These are phyloP conservation scores for Craterocephalus amniculus DNA, from an alignment of 2,797 vertebrate species.

Conservation along the genomic window DNA sequence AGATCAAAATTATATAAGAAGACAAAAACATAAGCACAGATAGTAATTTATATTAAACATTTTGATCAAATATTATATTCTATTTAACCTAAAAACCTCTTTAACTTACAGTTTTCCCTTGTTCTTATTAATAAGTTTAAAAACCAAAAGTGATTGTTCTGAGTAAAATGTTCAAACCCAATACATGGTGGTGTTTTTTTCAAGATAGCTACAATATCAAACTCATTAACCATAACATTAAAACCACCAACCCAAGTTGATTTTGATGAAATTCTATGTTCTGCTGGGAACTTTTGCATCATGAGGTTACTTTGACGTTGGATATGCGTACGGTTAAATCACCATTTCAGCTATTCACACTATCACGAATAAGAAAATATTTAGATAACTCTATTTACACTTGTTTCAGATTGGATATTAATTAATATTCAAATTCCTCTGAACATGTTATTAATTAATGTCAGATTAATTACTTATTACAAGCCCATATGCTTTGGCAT, in stretches of 20 bases:
- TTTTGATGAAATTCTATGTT: background rate
- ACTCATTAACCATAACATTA: background rate
- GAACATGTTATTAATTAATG: background rate
- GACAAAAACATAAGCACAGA: background rate
- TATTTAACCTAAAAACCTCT: background rate
- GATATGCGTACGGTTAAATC: background rate
- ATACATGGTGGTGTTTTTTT: background rate
- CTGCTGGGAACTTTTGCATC: background rate
- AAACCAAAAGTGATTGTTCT: background rate
- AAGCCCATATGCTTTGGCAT: background rate
- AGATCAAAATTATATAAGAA: rapidly evolving
- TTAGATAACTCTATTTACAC: background rate
- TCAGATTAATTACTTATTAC: background rate
- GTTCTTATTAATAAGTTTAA: background rate
- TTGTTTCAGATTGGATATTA: background rate
- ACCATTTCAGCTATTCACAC: background rate
- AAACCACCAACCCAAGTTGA: background rate
- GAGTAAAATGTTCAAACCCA: background rate
- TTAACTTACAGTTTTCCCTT: background rate
- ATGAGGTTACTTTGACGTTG: background rate
- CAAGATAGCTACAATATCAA: background rate
- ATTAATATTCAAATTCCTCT: background rate
- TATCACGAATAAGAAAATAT: background rate
- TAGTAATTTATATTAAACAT: background rate
- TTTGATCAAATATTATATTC: background rate